Evolutionary conservation across 2,888 invertebrate species (phyloP).

Genomic region (Drosophila recens): DNA sequence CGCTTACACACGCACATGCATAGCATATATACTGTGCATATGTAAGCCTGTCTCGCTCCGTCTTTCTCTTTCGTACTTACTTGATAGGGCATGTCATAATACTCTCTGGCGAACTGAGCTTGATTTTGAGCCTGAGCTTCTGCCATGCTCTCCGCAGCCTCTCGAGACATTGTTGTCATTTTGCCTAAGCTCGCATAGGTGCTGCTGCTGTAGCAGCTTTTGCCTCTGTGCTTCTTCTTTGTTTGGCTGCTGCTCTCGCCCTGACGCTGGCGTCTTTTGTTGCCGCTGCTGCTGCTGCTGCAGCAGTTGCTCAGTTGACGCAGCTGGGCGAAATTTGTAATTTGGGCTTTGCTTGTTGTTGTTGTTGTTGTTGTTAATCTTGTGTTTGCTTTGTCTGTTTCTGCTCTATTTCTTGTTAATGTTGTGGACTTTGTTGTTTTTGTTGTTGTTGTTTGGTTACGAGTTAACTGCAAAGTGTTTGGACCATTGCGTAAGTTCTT

Average conservation of each 20-base stretch:
- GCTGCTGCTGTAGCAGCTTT: constrained; percentile 18
- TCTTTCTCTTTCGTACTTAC: constrained; percentile 54
- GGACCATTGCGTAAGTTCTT: constrained; percentile 57
- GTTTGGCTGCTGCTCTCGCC: constrained; percentile 15
- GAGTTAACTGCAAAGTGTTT: constrained; percentile 63
- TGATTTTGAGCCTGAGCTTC: constrained; percentile 52
- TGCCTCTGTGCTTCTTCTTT: constrained; percentile 6
- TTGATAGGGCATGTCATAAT: constrained; percentile 63
- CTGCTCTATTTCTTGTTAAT: constrained; percentile 24
- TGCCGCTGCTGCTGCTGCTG: constrained; percentile 12
- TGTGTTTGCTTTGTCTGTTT: constrained; percentile 52
- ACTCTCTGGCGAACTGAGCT: constrained; percentile 58
- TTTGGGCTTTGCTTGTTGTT: constrained; percentile 28
- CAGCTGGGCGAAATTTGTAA: constrained; percentile 38
- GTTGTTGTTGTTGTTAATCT: constrained; percentile 44
- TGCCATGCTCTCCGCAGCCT: constrained; percentile 34
- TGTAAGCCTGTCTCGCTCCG: constrained; percentile 2
- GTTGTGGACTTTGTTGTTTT: constrained; percentile 44
- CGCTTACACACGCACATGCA: constrained; percentile 3
- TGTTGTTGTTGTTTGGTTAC: constrained; percentile 35
- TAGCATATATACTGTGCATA: neutral
- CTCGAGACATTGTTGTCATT: constrained; percentile 41
- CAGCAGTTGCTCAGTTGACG: constrained; percentile 28
- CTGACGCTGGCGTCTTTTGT: constrained; percentile 2
- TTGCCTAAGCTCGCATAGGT: constrained; percentile 62